Evolutionary conservation across 2,113 vertebrate species (phyloP).

Genomic region (Hyaena hyaena): DNA sequence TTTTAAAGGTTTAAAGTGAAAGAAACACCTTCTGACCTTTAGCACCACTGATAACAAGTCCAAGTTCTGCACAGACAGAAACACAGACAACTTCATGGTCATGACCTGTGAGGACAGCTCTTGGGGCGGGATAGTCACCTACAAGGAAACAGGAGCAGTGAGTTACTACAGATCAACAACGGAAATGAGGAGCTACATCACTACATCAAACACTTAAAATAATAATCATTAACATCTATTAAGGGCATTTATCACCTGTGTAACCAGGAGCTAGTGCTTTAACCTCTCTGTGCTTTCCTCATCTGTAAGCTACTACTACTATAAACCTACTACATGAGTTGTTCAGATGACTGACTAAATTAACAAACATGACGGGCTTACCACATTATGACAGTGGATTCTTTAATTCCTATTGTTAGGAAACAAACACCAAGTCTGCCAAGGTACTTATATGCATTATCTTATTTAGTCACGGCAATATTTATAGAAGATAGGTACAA

Average conservation of each 20-base stretch:
- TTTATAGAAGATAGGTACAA: not conserved
- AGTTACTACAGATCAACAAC: not conserved
- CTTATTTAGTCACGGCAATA: not conserved
- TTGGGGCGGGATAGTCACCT: conserved; percentile 98
- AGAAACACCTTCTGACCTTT: conserved; percentile 91
- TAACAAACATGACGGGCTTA: not conserved
- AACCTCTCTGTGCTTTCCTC: not conserved
- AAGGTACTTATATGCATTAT: not conserved
- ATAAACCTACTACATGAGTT: too few relatives aligned
- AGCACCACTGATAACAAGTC: conserved; percentile 98
- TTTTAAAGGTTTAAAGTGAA: conserved; percentile 60
- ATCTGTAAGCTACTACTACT: not conserved
- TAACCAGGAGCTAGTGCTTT: not conserved
- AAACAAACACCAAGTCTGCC: not conserved
- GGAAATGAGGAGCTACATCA: not conserved
- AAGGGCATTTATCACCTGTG: not conserved
- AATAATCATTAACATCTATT: not conserved
- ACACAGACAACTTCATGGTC: conserved; percentile 99
- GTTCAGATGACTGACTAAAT: not conserved
- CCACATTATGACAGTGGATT: not conserved
- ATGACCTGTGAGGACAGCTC: conserved; percentile 97
- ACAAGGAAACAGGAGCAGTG: conserved; percentile 24
- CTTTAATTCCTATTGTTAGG: not conserved
- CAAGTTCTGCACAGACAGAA: conserved; percentile 97
- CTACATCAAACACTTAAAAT: not conserved